Base-by-base conservation (phyloP, 2,888 invertebrate species). In the Apoda limacodes region DNA sequence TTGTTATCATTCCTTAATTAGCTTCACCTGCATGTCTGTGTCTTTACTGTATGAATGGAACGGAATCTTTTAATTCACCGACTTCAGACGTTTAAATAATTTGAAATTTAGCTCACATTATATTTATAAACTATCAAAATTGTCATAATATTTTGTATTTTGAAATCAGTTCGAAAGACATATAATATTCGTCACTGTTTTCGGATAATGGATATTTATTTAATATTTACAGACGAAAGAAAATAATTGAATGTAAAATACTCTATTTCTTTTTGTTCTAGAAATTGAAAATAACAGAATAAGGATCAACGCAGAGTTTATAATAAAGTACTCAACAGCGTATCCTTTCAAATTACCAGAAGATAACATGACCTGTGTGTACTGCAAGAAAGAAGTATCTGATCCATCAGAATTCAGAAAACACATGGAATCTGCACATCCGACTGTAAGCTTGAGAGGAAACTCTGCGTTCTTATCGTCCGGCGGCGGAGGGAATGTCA, bases 201-300 rank as follows among this genome's bases (percentile, higher is more conserved):
- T n/a, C n/a, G n/a, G n/a, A n/a, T n/a, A n/a, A n/a, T n/a, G n/a
- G n/a, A n/a, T n/a, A n/a, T n/a, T n/a, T n/a, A n/a, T n/a, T n/a
- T n/a, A n/a, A n/a, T n/a, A n/a, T n/a, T n/a, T n/a, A n/a, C n/a
- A n/a, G n/a, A 30, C 30, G 28, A 37, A 25, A 38, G 32, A 42
- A 44, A 40, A 37, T 54, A 55, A 43, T 38, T 55, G 51, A 67
- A 67, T 72, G 71, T 72, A 55, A 53, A 44, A 46, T 60, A 62
- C n/a, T n/a, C 50, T 64, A 62, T 75, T 75, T 75, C 67, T 74
- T 70, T 76, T 69, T 76, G 75, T 76, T 76, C 64, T 76, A 76
- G 76, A 71, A 43, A n/a, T n/a, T n/a, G 64, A 66, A 54, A 54
- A 65, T 62, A 49, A 54, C 60, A 25, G 28, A 31, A 32, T 30